Percentiles rank a stretch among this genome's conserved stretches.
Evolutionary conservation across 2,113 vertebrate genomes (phyloP).

Genomic region (Python bivittatus): DNA sequence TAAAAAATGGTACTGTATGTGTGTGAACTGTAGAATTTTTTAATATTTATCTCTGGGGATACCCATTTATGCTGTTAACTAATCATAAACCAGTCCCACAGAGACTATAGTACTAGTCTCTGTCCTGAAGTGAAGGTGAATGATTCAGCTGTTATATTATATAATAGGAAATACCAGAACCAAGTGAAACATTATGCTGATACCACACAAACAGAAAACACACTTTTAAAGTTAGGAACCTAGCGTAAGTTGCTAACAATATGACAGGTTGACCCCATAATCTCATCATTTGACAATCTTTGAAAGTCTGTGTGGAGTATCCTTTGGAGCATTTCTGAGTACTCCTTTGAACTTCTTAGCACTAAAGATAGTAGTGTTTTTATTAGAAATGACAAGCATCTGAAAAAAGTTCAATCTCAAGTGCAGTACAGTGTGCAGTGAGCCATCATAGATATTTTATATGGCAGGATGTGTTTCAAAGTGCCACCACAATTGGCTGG

Average conservation of each 20-base stretch:
- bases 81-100: background rate
- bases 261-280: background rate
- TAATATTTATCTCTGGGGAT: background rate
- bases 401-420: background rate
- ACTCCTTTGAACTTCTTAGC: background rate
- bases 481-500: background rate
- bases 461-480: background rate
- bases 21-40: background rate
- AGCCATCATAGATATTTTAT: background rate
- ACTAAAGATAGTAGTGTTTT: background rate
- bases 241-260: background rate
- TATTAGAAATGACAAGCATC: background rate
- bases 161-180: background rate
- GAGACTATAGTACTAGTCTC: background rate
- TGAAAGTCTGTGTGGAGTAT: background rate
- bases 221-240: background rate
- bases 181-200: background rate
- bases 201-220: background rate
- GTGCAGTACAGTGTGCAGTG: background rate
- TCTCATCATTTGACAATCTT: background rate
- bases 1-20: background rate
- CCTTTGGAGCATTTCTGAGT: background rate
- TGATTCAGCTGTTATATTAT: background rate
- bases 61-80: background rate
- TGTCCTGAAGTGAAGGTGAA: background rate